These are phyloP conservation scores for Entelurus aequoreus DNA, from an alignment of 2,113 vertebrate species.

Conservation along the genomic window DNA sequence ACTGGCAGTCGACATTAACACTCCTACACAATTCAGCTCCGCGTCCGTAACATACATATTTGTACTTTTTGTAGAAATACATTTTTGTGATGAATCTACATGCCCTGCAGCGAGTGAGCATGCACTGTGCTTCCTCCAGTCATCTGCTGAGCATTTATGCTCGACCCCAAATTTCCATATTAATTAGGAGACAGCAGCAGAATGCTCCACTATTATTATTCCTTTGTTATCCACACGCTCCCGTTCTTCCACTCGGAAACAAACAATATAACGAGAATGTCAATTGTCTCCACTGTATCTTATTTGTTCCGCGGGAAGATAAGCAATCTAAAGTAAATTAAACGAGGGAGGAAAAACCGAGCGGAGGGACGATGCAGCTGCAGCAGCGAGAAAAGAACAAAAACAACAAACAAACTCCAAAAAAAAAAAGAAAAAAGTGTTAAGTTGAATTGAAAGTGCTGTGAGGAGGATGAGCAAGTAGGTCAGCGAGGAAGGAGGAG, in stretches of 20 bases:
- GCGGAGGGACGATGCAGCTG: background rate
- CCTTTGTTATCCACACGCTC: background rate
- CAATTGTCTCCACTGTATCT: constrained; percentile 45
- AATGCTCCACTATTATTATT: constrained; percentile 39
- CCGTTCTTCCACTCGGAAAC: constrained; percentile 10
- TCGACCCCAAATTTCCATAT: constrained; percentile 55
- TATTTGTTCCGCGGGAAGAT: constrained; percentile 40
- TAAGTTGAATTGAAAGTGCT: constrained; percentile 56
- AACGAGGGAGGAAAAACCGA: constrained; percentile 25
- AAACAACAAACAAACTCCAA: too few relatives aligned
- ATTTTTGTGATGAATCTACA: constrained; percentile 51
- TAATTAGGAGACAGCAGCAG: constrained; percentile 55
- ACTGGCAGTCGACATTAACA: background rate
- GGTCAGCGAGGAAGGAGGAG: constrained; percentile 51
- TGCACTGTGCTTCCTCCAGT: constrained; percentile 32
- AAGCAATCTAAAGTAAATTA: constrained; percentile 46
- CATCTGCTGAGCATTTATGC: constrained; percentile 48
- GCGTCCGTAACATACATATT: constrained; percentile 23
- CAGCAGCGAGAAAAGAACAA: background rate
- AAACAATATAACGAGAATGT: constrained; percentile 27
- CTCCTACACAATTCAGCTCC: background rate
- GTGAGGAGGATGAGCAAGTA: constrained; percentile 58
- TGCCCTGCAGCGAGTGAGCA: constrained; percentile 40
- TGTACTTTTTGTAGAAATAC: constrained; percentile 34
- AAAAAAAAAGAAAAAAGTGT: constrained; percentile 16